phyloP scores from a whole-genome alignment of 2,888 invertebrate species.

The Andrena hattorfiana region DNA sequence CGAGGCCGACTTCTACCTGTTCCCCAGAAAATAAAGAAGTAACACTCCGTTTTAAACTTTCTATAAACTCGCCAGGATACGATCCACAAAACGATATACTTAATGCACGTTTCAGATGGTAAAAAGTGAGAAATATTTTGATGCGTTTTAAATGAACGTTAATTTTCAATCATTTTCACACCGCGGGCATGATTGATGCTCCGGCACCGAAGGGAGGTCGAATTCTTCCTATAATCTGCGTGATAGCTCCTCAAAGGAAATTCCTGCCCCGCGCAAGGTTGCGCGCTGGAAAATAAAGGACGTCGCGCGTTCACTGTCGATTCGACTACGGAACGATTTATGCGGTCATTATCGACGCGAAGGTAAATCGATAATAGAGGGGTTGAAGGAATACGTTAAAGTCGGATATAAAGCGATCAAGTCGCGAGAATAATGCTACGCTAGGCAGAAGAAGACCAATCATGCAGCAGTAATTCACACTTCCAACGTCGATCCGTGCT shows the following conservation, averaged over 20 bases:
- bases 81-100: no score
- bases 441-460: conserved; percentile 9
- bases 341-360: conserved; percentile 43
- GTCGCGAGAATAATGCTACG: conserved; percentile 31
- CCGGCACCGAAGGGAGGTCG: neutral
- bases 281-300: neutral
- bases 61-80: no score
- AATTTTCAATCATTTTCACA: conserved; percentile 17
- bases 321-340: conserved; percentile 43
- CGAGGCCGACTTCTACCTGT: no score
- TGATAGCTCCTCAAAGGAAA: neutral
- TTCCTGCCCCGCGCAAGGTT: neutral
- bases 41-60: no score
- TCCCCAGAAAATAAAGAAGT: no score
- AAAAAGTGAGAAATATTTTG: no score
- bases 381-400: neutral
- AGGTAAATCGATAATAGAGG: conserved; percentile 45
- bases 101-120: no score
- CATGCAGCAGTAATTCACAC: conserved; percentile 40
- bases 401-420: conserved; percentile 56
- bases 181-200: no score
- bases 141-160: neutral
- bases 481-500: conserved; percentile 26
- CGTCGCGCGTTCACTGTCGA: conserved; percentile 10
- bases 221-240: conserved; percentile 5